These are phyloP conservation scores for Ptilodon capucinus DNA, from an alignment of 2,888 invertebrate genomes.

Conservation along the genomic window DNA sequence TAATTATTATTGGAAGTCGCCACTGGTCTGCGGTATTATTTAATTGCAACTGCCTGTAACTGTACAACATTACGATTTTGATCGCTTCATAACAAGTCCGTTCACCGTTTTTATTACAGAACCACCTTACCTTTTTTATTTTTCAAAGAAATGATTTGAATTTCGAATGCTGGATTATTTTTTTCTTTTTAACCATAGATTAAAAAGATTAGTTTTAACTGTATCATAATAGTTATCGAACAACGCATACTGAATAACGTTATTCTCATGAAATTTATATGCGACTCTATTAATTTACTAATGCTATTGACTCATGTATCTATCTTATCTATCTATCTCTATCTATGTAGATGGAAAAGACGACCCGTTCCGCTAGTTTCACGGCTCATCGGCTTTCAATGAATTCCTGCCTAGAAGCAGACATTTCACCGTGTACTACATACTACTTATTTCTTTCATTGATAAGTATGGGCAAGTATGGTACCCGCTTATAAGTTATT, in stretches of 20 bases:
- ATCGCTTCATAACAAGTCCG: slow-evolving; percentile 30
- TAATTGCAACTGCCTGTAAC: slow-evolving; percentile 15
- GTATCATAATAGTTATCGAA: no score
- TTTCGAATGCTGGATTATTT: no score
- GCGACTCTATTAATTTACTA: slow-evolving; percentile 7
- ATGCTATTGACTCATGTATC: slow-evolving; percentile 27
- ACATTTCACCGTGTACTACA: neutral
- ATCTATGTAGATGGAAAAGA: slow-evolving; percentile 30
- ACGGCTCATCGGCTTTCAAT: slow-evolving; percentile 18
- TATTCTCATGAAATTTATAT: no score
- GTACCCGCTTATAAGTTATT: no score
- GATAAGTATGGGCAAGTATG: no score
- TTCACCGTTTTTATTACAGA: slow-evolving; percentile 21
- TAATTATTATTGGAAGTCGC: slow-evolving; percentile 19
- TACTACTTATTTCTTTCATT: no score
- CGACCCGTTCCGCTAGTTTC: slow-evolving; percentile 21
- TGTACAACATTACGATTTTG: slow-evolving; percentile 32
- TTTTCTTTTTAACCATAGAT: no score
- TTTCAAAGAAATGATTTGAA: no score
- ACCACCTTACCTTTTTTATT: neutral
- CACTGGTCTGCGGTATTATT: slow-evolving; percentile 9
- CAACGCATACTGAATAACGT: no score
- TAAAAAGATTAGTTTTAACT: no score
- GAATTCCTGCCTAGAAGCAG: neutral
- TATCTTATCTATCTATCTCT: no score